Evolutionary conservation across 1,140 invertebrate genomes (phyloP).

Genomic region (Psix sp.): DNA sequence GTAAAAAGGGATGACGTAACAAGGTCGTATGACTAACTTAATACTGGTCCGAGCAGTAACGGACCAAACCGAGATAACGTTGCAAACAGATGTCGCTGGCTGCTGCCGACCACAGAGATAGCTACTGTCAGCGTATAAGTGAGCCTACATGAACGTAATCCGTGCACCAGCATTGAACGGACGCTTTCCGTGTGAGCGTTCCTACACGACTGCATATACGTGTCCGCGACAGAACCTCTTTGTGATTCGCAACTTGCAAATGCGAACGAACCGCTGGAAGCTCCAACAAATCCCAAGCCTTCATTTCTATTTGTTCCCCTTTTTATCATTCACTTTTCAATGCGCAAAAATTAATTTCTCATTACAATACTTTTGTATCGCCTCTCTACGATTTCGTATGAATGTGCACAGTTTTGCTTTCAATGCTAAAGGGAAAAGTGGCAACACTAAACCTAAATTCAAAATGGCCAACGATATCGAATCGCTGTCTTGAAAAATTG

Average conservation of each 20-base stretch:
- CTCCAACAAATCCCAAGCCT: slow-evolving; percentile 29
- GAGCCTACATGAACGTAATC: slow-evolving; percentile 48
- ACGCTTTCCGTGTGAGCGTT: slow-evolving; percentile 15
- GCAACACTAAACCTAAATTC: too few species aligned
- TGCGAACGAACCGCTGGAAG: slow-evolving; percentile 44
- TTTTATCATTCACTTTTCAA: slow-evolving; percentile 15
- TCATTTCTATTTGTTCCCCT: slow-evolving; percentile 21
- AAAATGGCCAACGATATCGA: too few species aligned
- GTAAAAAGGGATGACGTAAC: neutral
- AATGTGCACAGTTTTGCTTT: too few species aligned
- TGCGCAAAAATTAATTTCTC: slow-evolving; percentile 14
- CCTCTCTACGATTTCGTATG: neutral
- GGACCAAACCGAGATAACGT: slow-evolving; percentile 73
- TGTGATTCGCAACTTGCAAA: slow-evolving; percentile 56
- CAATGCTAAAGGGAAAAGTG: too few species aligned
- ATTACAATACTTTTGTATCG: neutral
- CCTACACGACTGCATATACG: slow-evolving; percentile 41
- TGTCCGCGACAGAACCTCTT: slow-evolving; percentile 65
- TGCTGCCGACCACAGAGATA: slow-evolving; percentile 19
- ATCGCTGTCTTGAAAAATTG: too few species aligned
- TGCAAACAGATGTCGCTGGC: slow-evolving; percentile 70
- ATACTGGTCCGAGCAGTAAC: too few species aligned
- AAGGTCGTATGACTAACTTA: too few species aligned
- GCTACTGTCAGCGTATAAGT: slow-evolving; percentile 31
- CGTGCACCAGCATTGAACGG: slow-evolving; percentile 18